Percentiles rank a stretch among this genome's conserved stretches.
phyloP scores from a whole-genome alignment of 2,797 vertebrate genomes.

The Coregonus ussuriensis region DNA sequence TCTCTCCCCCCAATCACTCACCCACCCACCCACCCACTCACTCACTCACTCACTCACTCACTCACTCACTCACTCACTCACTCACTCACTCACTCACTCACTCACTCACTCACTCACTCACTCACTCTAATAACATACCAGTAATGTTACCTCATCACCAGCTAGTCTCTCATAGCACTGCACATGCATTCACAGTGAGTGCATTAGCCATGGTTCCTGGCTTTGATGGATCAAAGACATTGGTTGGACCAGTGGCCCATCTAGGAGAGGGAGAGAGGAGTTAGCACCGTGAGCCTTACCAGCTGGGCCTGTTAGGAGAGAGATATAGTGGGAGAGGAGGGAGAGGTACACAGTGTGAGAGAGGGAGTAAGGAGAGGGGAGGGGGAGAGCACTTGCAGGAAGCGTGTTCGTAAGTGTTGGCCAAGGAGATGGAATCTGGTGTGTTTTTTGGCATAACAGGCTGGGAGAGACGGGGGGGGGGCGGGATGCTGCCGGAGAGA shows the following conservation, averaged over 20 bases:
- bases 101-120: slow-evolving; percentile 13
- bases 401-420: slow-evolving; percentile 63
- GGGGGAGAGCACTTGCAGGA: slow-evolving; percentile 11
- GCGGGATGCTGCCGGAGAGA: neutral
- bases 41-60: too few species aligned
- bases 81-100: slow-evolving; percentile 29
- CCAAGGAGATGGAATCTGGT: slow-evolving; percentile 70
- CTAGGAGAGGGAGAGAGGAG: slow-evolving; percentile 17
- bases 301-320: slow-evolving; percentile 40
- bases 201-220: slow-evolving; percentile 53
- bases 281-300: slow-evolving; percentile 36
- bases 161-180: slow-evolving; percentile 29
- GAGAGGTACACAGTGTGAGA: slow-evolving; percentile 24
- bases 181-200: slow-evolving; percentile 41
- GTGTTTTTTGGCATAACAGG: slow-evolving; percentile 72
- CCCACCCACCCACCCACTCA: neutral
- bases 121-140: slow-evolving; percentile 52
- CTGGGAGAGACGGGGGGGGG: neutral
- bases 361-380: slow-evolving; percentile 26
- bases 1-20: neutral
- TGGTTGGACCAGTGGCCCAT: slow-evolving; percentile 11
- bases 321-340: too few species aligned
- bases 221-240: slow-evolving; percentile 30
- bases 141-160: slow-evolving; percentile 40
- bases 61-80: neutral